Base-by-base conservation (phyloP, 2,888 invertebrate species). In the Chouioia cunea region DNA sequence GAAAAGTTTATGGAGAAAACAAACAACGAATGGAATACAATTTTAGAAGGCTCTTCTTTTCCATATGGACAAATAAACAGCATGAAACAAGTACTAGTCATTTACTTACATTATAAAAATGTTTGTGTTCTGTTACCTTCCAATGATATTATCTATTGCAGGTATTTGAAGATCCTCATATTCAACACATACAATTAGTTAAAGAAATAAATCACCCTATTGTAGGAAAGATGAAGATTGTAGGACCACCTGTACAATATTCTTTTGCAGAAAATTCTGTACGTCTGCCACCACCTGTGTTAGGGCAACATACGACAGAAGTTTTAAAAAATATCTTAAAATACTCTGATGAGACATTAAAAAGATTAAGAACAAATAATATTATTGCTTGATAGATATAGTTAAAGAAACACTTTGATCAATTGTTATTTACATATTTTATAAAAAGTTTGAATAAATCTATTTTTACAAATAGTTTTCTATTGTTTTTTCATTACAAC, bases 41-140 rank as follows among this genome's bases (percentile, higher is more conserved):
- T 90, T 50, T 93, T 98, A 78, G 89, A 92, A 67, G 90, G 90
- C 18, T 91, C 92, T 0, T 87, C 92, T 1, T 95, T 97, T 83
- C 96, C 98, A 0, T 93, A 92, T 79, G 97, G 97, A 0, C 96
- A 97, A 0, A 91, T 99, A 3, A 98, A 99, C 86, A 91, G 89
- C 52, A 91, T 98, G 85, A 86, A 90, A 74, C 91, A 95, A 82
- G 90, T 90, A 80, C 74, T 69, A 57, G 16, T 62, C 60, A 54
- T 59, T 47, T 64, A n/a, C 12, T 56, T 57, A 36, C 52, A 56
- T 44, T 56, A 16, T 56, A 36, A 27, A 27, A 50, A 48, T 47
- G 44, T 57, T 22, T n/a, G 54, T 43, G 48, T 47, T 23, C 10
- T 15, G 14, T 8, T 36, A 6, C 12, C 10, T 36, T 10, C 6